These are phyloP conservation scores for Danio jaintianensis DNA, from an alignment of 2,797 vertebrate species.

Conservation along the genomic window DNA sequence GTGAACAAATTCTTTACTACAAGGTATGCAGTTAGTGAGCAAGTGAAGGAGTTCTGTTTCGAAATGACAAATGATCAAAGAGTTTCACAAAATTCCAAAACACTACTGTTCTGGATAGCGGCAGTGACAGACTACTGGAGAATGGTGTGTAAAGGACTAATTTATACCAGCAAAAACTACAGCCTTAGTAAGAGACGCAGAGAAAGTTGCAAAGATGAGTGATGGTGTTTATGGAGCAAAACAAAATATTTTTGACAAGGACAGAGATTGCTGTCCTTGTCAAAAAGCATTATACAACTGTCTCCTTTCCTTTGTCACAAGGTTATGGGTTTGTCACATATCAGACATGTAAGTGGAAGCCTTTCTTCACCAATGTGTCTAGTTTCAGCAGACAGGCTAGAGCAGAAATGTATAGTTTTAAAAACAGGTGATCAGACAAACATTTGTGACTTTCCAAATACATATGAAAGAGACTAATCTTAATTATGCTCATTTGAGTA, in stretches of 20 bases:
- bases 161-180: conserved; percentile 15
- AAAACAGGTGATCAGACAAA: conserved; percentile 4
- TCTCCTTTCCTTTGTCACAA: not conserved
- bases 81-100: conserved; percentile 16
- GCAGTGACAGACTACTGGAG: conserved; percentile 7
- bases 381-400: not conserved
- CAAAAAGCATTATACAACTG: not conserved
- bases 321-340: conserved; percentile 1
- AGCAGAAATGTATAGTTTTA: conserved; percentile 6
- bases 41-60: conserved; percentile 18
- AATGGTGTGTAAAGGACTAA: not conserved
- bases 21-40: conserved; percentile 12
- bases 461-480: conserved; percentile 21
- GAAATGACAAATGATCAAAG: not conserved
- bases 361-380: conserved; percentile 17
- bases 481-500: conserved; percentile 5
- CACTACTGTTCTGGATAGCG: conserved; percentile 11
- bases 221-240: conserved; percentile 13
- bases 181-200: not conserved
- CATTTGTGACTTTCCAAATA: conserved; percentile 27
- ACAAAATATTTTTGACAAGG: no score
- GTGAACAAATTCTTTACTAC: conserved; percentile 9
- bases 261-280: conserved; percentile 4
- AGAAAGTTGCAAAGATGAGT: not conserved
- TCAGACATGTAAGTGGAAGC: not conserved